phyloP scores from a whole-genome alignment of 2,113 vertebrate species.

The Oceanodroma tethys region DNA sequence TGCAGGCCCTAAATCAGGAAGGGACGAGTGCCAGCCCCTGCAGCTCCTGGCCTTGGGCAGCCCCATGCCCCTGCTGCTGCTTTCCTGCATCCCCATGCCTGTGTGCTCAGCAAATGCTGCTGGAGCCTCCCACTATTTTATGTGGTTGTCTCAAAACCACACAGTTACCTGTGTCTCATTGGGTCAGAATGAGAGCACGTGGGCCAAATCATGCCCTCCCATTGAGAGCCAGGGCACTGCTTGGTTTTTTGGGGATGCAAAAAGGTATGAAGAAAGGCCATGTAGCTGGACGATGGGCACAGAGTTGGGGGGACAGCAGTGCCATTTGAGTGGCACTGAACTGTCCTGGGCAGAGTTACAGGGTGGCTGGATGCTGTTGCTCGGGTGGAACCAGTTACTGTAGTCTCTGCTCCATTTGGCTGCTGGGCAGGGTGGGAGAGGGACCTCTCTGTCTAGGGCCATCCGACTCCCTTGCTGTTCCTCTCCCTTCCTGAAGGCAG shows the following conservation, averaged over 20 bases:
- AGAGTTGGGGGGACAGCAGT: neutral
- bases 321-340: neutral
- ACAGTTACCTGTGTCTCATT: neutral
- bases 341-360: neutral
- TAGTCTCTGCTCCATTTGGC: neutral
- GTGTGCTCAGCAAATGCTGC: neutral
- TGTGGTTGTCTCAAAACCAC: neutral
- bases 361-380: neutral
- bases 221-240: neutral
- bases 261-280: neutral
- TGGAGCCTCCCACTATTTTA: neutral
- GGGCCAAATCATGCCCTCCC: neutral
- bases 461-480: neutral
- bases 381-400: neutral
- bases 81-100: rapidly evolving
- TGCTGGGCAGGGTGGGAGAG: neutral
- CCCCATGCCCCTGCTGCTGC: neutral
- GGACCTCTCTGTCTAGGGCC: neutral
- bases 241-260: neutral
- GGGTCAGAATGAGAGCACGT: rapidly evolving
- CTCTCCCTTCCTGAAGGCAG: neutral
- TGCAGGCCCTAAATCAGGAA: neutral
- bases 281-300: neutral
- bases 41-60: neutral
- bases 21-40: neutral